Evolutionary conservation across 2,888 invertebrate species (phyloP), one percentile per base, ranked within the genome.

Genomic region (Parelbella ahira): DNA sequence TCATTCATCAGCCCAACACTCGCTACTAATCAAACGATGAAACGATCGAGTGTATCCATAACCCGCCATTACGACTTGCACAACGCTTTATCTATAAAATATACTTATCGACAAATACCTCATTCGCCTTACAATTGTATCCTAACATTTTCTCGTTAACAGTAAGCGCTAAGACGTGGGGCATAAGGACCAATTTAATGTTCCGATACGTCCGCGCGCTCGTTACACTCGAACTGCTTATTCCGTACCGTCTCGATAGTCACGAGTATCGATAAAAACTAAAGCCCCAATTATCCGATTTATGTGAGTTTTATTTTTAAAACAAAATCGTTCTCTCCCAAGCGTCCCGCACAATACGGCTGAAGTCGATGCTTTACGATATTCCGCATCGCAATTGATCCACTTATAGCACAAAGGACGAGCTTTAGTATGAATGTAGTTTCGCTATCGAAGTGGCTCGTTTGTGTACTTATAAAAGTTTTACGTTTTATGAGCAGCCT

Each of bases 161-260:
- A 4, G 8, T 21, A n/a, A 23, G 13, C 42, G 5, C 11, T 29
- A 29, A 18, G 11, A 18, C 34, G 4, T 10, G 20, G 1, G 28
- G 18, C 11, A 11, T 29, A 52, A 50, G 44, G 44, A 37, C 38
- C 50, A 48, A 48, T 48, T 50, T 45, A 41, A 19, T 23, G 27
- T 44, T 43, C 27, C 29, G 42, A 47, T 52, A 47, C 42, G 41
- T 38, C 44, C 32, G 37, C 32, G 37, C 29, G 47, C 48, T 52
- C 42, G 50, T 52, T 52, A 50, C 47, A 38, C 33, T 37, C 38
- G n/a, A 45, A 52, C 48, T 48, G 44, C 47, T 45, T 48, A 44
- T 44, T 41, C 50, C 47, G 48, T 52, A 37, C 45, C 51, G 48
- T 45, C 45, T 34, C 45, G 34, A 32, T 48, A 30, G 45, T 44